Base-by-base conservation (phyloP, 1,140 invertebrate species). In the Drosophila quadrilineata region DNA sequence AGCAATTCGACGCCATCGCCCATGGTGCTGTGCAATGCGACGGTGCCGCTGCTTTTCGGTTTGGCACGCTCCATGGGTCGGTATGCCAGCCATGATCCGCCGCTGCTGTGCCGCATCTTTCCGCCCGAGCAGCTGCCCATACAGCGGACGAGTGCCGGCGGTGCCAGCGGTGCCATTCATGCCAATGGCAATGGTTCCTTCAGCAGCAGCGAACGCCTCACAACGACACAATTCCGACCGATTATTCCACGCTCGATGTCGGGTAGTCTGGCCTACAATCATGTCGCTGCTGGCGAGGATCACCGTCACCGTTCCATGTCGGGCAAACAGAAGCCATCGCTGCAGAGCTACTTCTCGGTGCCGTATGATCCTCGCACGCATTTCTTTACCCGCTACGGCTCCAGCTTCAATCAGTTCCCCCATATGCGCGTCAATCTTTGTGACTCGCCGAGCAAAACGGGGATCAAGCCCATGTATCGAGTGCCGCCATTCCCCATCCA, bases 181-280 rank as follows among this genome's bases (percentile, higher is more conserved):
- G 46, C 48, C 22, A 66, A 57, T 4, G 62, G 56, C 8, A 66
- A 58, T 9, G 66, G 74, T 0, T 85, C 79, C 3, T 75, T 68
- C 49, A 90, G 65, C 56, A 87, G 74, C 28, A 85, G 87, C 49
- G 87, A 89, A 50, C 71, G 79, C 0, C 43, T 86, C 36, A 88
- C 91, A 16, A 93, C 92, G 57, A 93, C 93, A 33, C 94, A 93
- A 72, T 95, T 94, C 89, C 91, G 95, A 45, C 95, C 96, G 0
- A 98, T 98, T 22, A 96, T 99, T 80, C 97, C 97, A 0, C 92
- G 96, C n/a, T 98, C 97, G 19, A 91, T 98, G 65, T 98, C 96
- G 0, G 94, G 94, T 2, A 96, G 95, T 88, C 91, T 98, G 48
- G 95, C 94, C 40, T 26, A 88, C 59, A 46, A 77, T 59, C 45